These are phyloP conservation scores for Dusona sp. DNA, from an alignment of 2,888 invertebrate genomes.

Conservation along the genomic window DNA sequence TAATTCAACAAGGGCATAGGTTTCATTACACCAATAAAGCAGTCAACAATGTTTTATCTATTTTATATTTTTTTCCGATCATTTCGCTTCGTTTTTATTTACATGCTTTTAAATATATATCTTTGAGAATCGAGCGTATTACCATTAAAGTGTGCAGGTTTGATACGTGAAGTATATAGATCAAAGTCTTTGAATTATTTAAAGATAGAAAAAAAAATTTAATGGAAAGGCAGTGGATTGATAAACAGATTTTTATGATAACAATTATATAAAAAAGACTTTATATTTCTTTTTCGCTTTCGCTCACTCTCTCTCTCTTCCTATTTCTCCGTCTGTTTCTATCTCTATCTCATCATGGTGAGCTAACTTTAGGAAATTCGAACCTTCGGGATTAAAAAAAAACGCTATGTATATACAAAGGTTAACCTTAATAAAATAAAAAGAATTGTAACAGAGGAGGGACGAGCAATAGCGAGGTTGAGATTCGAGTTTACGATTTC, in stretches of 20 bases:
- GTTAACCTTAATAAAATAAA: background rate
- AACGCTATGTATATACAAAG: conserved; percentile 4
- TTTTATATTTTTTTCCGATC: too few species aligned
- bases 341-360: background rate
- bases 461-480: conserved; percentile 51
- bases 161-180: background rate
- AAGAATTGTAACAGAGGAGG: conserved; percentile 40
- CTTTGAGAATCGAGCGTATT: too few species aligned
- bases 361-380: background rate
- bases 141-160: too few species aligned
- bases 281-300: background rate
- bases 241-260: background rate
- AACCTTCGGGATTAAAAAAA: conserved; percentile 29
- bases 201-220: background rate
- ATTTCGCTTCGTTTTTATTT: background rate
- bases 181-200: background rate
- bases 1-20: background rate
- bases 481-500: conserved; percentile 70
- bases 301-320: too few species aligned
- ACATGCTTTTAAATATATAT: too few species aligned
- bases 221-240: too few species aligned
- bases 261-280: background rate
- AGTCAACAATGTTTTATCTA: background rate
- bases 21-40: background rate
- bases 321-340: background rate